Evolutionary conservation across 2,888 invertebrate genomes (phyloP).

Genomic region (Synanthedon myopaeformis): DNA sequence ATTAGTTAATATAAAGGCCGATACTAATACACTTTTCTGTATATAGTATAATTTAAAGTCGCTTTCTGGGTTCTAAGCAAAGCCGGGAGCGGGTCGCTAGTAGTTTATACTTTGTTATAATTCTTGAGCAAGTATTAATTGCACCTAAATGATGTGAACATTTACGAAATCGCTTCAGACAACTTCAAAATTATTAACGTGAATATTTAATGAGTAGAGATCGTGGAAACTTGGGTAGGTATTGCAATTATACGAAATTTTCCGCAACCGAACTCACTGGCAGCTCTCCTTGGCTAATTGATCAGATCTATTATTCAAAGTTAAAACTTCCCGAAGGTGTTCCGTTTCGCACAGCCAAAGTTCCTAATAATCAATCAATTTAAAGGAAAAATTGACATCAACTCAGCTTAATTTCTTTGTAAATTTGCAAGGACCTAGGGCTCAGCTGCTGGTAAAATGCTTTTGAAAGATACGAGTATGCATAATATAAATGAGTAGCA

Average conservation of each 20-base stretch:
- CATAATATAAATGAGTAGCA: too few relatives aligned
- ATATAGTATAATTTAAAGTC: too few relatives aligned
- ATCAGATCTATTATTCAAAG: conserved; percentile 53
- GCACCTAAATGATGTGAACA: too few relatives aligned
- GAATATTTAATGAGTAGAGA: conserved; percentile 30
- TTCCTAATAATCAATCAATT: conserved; percentile 1
- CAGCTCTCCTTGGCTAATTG: conserved; percentile 35
- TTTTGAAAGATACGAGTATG: too few relatives aligned
- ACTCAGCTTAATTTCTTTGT: not conserved
- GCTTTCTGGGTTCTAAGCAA: too few relatives aligned
- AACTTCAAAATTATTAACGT: conserved; percentile 9
- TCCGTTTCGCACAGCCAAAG: conserved; percentile 9
- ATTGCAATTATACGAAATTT: conserved; percentile 42
- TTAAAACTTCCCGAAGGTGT: conserved; percentile 27
- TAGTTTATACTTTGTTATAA: too few relatives aligned
- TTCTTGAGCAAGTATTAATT: too few relatives aligned
- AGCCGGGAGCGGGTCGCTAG: too few relatives aligned
- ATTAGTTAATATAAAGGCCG: too few relatives aligned
- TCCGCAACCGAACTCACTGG: conserved; percentile 23
- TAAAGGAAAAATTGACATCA: not conserved
- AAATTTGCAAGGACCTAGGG: too few relatives aligned
- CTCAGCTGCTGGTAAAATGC: too few relatives aligned
- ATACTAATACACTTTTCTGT: too few relatives aligned
- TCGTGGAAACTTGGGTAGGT: conserved; percentile 28
- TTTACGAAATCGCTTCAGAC: not conserved